These are phyloP conservation scores for Stenolophus ochropezus DNA, from an alignment of 2,888 invertebrate genomes.

Conservation along the genomic window DNA sequence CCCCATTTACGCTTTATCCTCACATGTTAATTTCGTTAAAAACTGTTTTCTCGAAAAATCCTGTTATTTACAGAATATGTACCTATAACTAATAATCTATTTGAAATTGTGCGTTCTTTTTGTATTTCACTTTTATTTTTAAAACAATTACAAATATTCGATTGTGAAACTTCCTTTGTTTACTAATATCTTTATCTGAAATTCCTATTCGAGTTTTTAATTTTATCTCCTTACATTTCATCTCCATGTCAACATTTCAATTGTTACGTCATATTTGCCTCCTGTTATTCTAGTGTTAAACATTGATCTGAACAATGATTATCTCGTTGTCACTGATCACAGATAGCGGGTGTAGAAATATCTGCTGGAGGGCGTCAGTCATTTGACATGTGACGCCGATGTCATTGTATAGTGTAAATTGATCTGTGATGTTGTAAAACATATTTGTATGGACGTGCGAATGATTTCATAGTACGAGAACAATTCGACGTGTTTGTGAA, in stretches of 20 bases:
- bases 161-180: too few species aligned
- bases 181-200: too few species aligned
- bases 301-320: slow-evolving; percentile 7
- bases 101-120: too few species aligned
- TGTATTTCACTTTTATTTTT: too few species aligned
- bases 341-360: slow-evolving; percentile 3
- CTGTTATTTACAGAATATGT: too few species aligned
- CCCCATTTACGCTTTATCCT: too few species aligned
- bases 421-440: slow-evolving; percentile 21
- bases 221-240: not conserved
- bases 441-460: slow-evolving; percentile 12
- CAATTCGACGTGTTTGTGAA: not conserved
- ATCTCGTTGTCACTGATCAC: slow-evolving; percentile 16
- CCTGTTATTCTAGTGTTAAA: not conserved
- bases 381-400: not conserved
- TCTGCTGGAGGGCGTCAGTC: not conserved
- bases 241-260: not conserved
- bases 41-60: too few species aligned
- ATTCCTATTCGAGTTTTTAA: not conserved
- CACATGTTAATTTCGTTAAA: too few species aligned
- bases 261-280: not conserved
- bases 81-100: too few species aligned
- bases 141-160: too few species aligned
- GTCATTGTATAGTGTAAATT: slow-evolving; percentile 14
- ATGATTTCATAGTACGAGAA: slow-evolving; percentile 5